Base-by-base conservation (phyloP, 2,797 vertebrate species). In the Setipinna tenuifilis region DNA sequence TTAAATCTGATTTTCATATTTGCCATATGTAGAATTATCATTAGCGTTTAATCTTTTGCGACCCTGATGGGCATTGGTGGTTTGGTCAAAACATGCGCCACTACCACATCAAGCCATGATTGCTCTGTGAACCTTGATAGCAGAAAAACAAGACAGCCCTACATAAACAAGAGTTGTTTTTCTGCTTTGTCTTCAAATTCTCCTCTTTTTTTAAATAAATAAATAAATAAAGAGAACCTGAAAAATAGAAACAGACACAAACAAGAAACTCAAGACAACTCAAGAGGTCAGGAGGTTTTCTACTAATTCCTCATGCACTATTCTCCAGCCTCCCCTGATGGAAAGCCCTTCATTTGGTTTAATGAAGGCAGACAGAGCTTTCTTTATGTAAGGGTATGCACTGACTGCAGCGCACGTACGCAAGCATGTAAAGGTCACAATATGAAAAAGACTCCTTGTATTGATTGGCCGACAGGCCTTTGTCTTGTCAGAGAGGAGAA, bases 21-120 rank as follows among this genome's bases (percentile, higher is more conserved):
- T 93, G 93, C 94, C 94, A 95, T 95, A 95, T 96, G 95, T 92
- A 93, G 94, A 95, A 95, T 95, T 93, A 96, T 95, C 93, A 93
- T 95, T 92, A 93, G 91, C 89, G 83, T 87, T 62, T 95, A 95
- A 96, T 95, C 95, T 14, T 92, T 48, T 84, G 54, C 50, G 80
- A 83, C 87, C 87, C 14, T 85, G 82, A 87, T 87, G 81, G 86
- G 62, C 71, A 75, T 85, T 54, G 83, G 61, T 88, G 46, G 50
- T 85, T 71, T 86, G 85, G 85, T 85, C 85, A 87, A 90, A 90
- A 90, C 86, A 89, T 83, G 84, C 84, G 86, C 83, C 65, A 57
- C 17, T 44, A 57, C 71, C 41, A 44, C 31, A 10, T 44, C 6
- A 71, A 41, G 6, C 44, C 17, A 17, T 78, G 71, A 78, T 78